Percentiles rank a stretch among this genome's conserved stretches.
Evolutionary conservation across 2,797 vertebrate species (phyloP).

Genomic region (Melanotaenia boesemani): DNA sequence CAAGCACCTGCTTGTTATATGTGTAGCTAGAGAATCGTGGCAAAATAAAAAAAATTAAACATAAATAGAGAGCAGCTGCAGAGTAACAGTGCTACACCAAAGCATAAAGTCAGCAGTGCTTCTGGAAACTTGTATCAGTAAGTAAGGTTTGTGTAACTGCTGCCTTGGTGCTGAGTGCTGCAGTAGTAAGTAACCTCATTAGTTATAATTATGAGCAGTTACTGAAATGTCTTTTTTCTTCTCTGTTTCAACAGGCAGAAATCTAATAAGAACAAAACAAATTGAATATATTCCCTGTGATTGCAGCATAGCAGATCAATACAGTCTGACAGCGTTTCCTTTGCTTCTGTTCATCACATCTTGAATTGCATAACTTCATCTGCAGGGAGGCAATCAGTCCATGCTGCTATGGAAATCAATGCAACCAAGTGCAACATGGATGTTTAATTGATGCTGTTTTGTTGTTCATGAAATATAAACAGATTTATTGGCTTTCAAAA

Average conservation of each 20-base stretch:
- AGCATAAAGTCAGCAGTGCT: too few relatives aligned
- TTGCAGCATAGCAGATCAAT: slow-evolving; percentile 45
- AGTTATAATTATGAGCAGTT: slow-evolving; percentile 27
- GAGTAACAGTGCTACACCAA: background rate
- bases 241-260: slow-evolving; percentile 14
- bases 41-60: slow-evolving; percentile 18
- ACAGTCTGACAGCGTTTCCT: slow-evolving; percentile 39
- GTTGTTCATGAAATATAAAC: slow-evolving; percentile 17
- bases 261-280: slow-evolving; percentile 17
- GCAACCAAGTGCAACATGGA: slow-evolving; percentile 39
- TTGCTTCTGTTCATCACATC: slow-evolving; percentile 46
- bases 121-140: too few relatives aligned
- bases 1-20: slow-evolving; percentile 1
- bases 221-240: slow-evolving; percentile 20
- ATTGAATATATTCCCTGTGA: slow-evolving; percentile 27
- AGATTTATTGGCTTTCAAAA: background rate
- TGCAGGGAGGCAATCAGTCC: slow-evolving; percentile 56
- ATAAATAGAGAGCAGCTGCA: background rate
- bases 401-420: slow-evolving; percentile 49
- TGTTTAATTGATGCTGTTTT: slow-evolving; percentile 38
- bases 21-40: slow-evolving; percentile 3
- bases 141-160: background rate
- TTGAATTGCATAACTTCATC: slow-evolving; percentile 58
- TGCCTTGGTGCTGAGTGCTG: slow-evolving; percentile 1
- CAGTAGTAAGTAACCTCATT: slow-evolving; percentile 25